Base-by-base conservation (phyloP, 2,888 invertebrate species). In the Apotomis turbidana region DNA sequence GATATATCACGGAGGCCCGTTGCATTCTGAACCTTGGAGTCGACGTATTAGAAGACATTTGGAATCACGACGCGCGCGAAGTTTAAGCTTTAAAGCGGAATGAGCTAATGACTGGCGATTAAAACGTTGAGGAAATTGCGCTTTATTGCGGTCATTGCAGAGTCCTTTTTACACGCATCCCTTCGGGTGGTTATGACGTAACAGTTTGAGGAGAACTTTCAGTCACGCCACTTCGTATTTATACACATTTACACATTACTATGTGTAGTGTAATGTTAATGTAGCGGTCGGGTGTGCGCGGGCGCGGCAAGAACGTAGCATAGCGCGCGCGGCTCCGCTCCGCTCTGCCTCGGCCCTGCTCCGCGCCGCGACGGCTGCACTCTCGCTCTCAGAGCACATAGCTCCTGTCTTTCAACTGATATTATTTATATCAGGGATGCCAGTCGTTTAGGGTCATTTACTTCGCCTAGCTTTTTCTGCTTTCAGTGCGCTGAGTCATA, bases 371-470 rank as follows among this genome's bases (percentile, higher is more conserved):
- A 36, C 55, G 57, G 49, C 51, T 64, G 52, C 52, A 72, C 74
- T 77, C 78, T 76, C 73, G 74, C 77, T 76, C 70, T 71, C 63
- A 78, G 68, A 69, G 70, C 77, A 77, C 78, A 80, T 78, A 79
- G 79, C 75, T 77, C 75, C 78, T 81, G 81, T 83, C 78, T 82
- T 83, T 84, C 85, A 84, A 83, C 81, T 84, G 84, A 85, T 87
- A 88, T 88, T 89, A 90, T 90, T 90, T 89, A 89, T 89, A 88
- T 86, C 89, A 84, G 81, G 78, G 86, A 85, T 86, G 84, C 84
- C 86, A 85, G 85, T 84, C 85, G 85, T 88, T 88, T 87, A 87
- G 88, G 88, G 88, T 89, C 87, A 88, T 90, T 90, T 89, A 86
- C 85, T 89, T 86, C 76, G 83, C 78, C 79, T n/a, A n/a, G n/a